Evolutionary conservation across 2,797 vertebrate genomes (phyloP).

Genomic region (Peromyscus attwateri): DNA sequence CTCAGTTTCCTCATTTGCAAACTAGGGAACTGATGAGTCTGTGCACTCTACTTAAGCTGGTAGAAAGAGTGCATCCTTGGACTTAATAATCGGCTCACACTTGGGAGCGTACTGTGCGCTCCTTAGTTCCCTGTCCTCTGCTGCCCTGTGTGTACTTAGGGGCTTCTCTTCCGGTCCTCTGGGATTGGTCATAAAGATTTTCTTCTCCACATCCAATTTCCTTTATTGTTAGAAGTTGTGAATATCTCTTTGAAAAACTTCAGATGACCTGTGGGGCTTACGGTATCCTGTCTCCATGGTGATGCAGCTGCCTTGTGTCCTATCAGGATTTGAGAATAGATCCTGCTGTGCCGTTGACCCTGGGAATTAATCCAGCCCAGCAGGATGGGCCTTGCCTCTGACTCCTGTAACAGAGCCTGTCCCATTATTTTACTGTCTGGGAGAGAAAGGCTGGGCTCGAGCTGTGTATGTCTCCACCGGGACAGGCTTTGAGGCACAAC

Average conservation of each 20-base stretch:
- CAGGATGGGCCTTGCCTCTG: constrained; percentile 40
- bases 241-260: constrained; percentile 62
- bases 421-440: neutral
- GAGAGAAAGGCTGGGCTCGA: neutral
- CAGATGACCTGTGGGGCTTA: constrained; percentile 59
- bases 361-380: constrained; percentile 76
- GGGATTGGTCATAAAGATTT: constrained; percentile 44
- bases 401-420: constrained; percentile 32
- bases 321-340: constrained; percentile 71
- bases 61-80: neutral
- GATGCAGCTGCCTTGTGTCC: constrained; percentile 50
- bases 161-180: constrained; percentile 6
- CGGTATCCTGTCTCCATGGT: constrained; percentile 73
- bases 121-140: neutral
- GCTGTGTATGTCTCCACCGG: neutral
- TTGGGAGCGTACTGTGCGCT: neutral
- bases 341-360: constrained; percentile 75
- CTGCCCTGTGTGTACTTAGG: neutral
- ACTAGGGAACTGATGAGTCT: neutral
- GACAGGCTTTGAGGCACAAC: neutral
- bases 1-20: constrained; percentile 30
- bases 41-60: neutral
- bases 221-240: constrained; percentile 63
- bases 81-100: neutral
- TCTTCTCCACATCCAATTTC: constrained; percentile 56